A percentile compares a stretch with the other conserved stretches of the same genome.
phyloP scores from a whole-genome alignment of 2,113 vertebrate species.

The Poicephalus gulielmi region DNA sequence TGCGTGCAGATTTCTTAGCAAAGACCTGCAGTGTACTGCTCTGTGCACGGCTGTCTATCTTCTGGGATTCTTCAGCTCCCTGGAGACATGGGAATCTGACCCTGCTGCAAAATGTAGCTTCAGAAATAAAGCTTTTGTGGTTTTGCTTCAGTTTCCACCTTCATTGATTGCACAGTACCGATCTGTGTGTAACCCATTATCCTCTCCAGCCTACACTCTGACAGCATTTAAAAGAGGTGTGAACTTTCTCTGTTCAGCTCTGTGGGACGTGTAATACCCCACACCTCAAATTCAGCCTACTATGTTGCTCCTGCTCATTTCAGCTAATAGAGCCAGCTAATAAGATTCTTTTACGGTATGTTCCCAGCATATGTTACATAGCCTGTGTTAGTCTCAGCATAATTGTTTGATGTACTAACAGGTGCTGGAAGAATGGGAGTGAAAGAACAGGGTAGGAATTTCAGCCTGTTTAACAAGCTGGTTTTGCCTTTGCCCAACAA shows the following conservation, averaged over 20 bases:
- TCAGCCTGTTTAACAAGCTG: background rate
- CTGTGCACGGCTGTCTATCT: background rate
- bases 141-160: background rate
- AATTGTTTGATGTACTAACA: background rate
- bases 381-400: background rate
- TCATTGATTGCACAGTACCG: background rate
- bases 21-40: background rate
- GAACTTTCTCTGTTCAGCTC: constrained; percentile 11
- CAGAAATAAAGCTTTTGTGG: background rate
- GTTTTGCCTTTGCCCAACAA: background rate
- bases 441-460: background rate
- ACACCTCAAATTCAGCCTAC: background rate
- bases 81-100: background rate
- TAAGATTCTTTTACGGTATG: background rate
- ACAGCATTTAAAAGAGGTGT: background rate
- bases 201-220: background rate
- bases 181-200: background rate
- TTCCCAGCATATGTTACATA: background rate
- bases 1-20: background rate
- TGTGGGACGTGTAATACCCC: constrained; percentile 1
- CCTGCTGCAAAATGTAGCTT: background rate
- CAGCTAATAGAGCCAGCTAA: background rate
- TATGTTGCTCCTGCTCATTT: constrained; percentile 4
- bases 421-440: background rate
- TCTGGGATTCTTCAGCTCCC: background rate